These are phyloP conservation scores for Pardosa pseudoannulata DNA, from an alignment of 2,888 invertebrate species.

Conservation along the genomic window DNA sequence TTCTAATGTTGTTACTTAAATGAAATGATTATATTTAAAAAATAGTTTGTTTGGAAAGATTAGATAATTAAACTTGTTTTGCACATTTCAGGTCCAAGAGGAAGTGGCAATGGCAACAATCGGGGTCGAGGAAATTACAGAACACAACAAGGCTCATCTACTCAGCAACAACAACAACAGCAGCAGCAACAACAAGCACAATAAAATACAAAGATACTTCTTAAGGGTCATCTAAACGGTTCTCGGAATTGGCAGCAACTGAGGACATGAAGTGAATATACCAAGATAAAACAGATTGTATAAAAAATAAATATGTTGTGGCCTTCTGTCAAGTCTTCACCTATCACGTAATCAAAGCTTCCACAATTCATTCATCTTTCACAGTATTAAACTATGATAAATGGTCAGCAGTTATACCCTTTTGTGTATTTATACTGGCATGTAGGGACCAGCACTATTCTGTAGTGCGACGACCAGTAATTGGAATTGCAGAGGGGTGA, in stretches of 20 bases:
- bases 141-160: slow-evolving; percentile 18
- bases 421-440: not conserved
- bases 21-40: no score
- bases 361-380: slow-evolving; percentile 1
- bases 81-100: slow-evolving; percentile 37
- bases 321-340: slow-evolving; percentile 59
- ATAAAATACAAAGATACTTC: not conserved
- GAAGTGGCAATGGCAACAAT: slow-evolving; percentile 36
- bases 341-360: slow-evolving; percentile 46
- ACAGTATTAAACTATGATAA: slow-evolving; percentile 29
- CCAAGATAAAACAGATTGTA: not conserved
- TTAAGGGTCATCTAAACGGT: slow-evolving; percentile 12
- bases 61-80: no score
- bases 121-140: slow-evolving; percentile 51
- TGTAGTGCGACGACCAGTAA: slow-evolving; percentile 26
- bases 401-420: slow-evolving; percentile 8
- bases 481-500: slow-evolving; percentile 9
- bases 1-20: no score
- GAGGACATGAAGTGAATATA: slow-evolving; percentile 20
- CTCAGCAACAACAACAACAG: slow-evolving; percentile 12
- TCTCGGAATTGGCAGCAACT: slow-evolving; percentile 72
- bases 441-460: slow-evolving; percentile 46
- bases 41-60: no score
- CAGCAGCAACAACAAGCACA: slow-evolving; percentile 20
- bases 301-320: slow-evolving; percentile 34